Evolutionary conservation across 1,140 invertebrate species (phyloP).

Genomic region (Zaprionus kolodkinae): DNA sequence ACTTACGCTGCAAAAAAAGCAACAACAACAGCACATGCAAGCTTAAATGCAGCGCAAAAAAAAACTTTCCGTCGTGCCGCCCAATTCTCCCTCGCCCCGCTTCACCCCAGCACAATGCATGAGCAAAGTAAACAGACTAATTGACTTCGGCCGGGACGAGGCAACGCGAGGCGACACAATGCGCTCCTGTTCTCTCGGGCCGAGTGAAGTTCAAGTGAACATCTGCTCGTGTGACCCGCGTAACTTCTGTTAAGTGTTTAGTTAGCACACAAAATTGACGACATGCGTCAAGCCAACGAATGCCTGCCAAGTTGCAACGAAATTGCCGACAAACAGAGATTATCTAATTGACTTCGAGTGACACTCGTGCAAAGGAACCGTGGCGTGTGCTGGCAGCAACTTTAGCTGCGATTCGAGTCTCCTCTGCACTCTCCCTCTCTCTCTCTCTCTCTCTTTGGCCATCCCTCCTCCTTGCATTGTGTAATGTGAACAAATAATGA

Average conservation of each 20-base stretch:
- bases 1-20: constrained; percentile 33
- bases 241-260: constrained; percentile 21
- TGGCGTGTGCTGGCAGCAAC: neutral
- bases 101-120: constrained; percentile 1
- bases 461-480: constrained; percentile 40
- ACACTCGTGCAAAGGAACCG: constrained; percentile 10
- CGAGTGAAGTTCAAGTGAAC: constrained; percentile 53
- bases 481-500: constrained; percentile 52
- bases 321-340: constrained; percentile 11
- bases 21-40: no score
- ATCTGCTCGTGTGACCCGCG: constrained; percentile 6
- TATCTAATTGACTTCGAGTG: constrained; percentile 44
- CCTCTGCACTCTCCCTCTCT: neutral
- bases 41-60: constrained; percentile 51
- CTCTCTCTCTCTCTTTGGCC: neutral
- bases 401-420: neutral
- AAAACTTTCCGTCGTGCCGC: constrained; percentile 38
- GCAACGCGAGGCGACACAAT: constrained; percentile 11
- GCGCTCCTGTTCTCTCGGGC: constrained; percentile 55
- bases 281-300: neutral
- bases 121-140: constrained; percentile 37
- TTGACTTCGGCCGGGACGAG: constrained; percentile 21
- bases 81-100: neutral
- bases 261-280: neutral
- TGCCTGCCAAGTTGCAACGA: constrained; percentile 1